phyloP scores from a whole-genome alignment of 2,797 vertebrate genomes.

The Mus caroli region DNA sequence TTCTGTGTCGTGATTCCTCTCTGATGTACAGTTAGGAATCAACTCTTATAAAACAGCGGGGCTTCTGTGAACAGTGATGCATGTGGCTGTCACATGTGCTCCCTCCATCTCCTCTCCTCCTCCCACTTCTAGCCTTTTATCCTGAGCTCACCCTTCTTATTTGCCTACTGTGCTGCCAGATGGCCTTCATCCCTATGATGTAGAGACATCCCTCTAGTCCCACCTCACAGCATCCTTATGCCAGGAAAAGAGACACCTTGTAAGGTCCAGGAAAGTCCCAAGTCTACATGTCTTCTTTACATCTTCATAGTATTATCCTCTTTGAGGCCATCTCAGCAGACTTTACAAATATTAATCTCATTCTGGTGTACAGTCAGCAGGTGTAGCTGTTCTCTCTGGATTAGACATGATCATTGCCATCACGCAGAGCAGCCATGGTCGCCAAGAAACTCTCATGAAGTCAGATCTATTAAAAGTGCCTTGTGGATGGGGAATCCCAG shows the following conservation, averaged over 20 bases:
- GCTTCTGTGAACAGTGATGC: neutral
- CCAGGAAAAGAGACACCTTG: neutral
- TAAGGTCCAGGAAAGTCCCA: neutral
- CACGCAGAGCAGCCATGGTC: neutral
- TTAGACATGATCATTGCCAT: neutral
- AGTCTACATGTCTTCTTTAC: neutral
- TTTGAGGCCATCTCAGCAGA: neutral
- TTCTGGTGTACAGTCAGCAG: neutral
- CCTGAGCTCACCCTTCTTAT: neutral
- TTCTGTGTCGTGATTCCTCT: neutral
- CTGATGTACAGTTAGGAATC: neutral
- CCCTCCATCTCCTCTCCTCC: neutral
- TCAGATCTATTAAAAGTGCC: neutral
- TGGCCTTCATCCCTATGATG: neutral
- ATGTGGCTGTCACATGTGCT: neutral
- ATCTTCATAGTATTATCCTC: neutral
- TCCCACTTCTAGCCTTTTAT: neutral
- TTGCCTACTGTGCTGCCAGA: neutral
- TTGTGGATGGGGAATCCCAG: neutral
- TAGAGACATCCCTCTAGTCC: neutral
- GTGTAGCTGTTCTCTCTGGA: constrained; percentile 1
- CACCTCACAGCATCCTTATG: neutral
- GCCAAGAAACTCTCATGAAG: neutral
- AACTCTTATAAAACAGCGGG: neutral
- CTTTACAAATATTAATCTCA: neutral